Conservation (phyloP, 2,797 vertebrate genomes). For the Pangasius larnaudii region DNA sequence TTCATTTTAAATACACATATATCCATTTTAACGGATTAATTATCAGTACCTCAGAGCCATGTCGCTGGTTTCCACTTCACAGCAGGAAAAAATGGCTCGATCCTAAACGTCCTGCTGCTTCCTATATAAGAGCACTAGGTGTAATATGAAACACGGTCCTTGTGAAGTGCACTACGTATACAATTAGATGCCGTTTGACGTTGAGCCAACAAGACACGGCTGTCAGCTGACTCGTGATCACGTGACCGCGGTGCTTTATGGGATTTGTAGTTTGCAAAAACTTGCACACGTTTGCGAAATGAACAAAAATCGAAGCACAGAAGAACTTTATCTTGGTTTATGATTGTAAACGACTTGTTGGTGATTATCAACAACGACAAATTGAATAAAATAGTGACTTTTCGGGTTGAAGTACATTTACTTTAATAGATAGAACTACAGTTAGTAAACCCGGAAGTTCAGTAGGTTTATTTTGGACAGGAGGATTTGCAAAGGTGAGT, state of each 20-base stretch:
- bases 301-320: too few species aligned
- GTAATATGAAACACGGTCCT: accelerated
- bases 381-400: too few species aligned
- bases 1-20: neutral
- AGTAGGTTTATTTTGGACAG: neutral
- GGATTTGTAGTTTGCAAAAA: neutral
- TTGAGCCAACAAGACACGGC: too few species aligned
- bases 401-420: neutral
- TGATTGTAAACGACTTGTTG: too few species aligned
- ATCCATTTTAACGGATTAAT: neutral
- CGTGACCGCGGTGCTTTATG: neutral
- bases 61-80: neutral
- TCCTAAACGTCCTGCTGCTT: neutral
- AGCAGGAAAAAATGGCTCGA: neutral
- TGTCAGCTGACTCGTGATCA: slow-evolving; percentile 11
- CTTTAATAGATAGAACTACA: neutral
- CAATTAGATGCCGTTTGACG: neutral
- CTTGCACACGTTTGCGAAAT: too few species aligned
- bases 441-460: neutral
- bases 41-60: slow-evolving; percentile 30
- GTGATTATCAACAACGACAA: accelerated
- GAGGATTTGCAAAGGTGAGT: neutral
- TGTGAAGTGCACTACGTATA: neutral
- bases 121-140: neutral
- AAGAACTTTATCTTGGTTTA: accelerated